These are phyloP conservation scores for Goniozus legneri DNA, from an alignment of 1,140 invertebrate species.

Conservation along the genomic window DNA sequence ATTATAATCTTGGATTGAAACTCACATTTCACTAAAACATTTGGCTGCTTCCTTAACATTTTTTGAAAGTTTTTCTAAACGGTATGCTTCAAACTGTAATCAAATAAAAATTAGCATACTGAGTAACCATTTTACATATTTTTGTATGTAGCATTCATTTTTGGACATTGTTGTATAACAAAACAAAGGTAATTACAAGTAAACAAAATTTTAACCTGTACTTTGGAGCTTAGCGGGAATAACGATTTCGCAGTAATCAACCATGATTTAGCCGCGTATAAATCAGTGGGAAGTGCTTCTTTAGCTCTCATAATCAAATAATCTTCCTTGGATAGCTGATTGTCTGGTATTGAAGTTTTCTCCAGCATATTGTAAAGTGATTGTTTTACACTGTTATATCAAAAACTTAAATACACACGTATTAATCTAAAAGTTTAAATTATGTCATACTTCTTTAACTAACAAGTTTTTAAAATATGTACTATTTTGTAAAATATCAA, in stretches of 20 bases:
- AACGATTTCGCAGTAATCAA: slow-evolving; percentile 86
- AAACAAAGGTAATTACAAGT: slow-evolving; percentile 1
- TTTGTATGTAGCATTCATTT: neutral
- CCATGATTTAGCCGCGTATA: slow-evolving; percentile 82
- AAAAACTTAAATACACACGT: neutral
- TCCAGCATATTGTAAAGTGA: slow-evolving; percentile 44
- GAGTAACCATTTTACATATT: too few species aligned
- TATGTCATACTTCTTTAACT: neutral
- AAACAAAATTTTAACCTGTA: slow-evolving; percentile 61
- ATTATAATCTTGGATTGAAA: slow-evolving; percentile 9
- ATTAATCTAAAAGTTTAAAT: too few species aligned
- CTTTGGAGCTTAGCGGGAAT: slow-evolving; percentile 79
- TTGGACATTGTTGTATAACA: neutral
- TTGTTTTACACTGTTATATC: too few species aligned
- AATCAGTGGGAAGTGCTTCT: slow-evolving; percentile 65
- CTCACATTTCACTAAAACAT: slow-evolving; percentile 70
- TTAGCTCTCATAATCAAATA: slow-evolving; percentile 77
- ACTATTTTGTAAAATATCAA: too few species aligned
- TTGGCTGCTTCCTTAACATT: slow-evolving; percentile 79
- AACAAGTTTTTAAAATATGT: too few species aligned
- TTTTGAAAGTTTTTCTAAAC: slow-evolving; percentile 73
- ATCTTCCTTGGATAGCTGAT: slow-evolving; percentile 64
- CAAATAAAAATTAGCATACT: neutral
- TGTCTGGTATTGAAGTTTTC: slow-evolving; percentile 34
- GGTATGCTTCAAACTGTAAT: slow-evolving; percentile 73